A percentile compares a stretch with the other conserved stretches of the same genome.
phyloP scores from a whole-genome alignment of 1,140 invertebrate species.

The Heliothis subflexa region DNA sequence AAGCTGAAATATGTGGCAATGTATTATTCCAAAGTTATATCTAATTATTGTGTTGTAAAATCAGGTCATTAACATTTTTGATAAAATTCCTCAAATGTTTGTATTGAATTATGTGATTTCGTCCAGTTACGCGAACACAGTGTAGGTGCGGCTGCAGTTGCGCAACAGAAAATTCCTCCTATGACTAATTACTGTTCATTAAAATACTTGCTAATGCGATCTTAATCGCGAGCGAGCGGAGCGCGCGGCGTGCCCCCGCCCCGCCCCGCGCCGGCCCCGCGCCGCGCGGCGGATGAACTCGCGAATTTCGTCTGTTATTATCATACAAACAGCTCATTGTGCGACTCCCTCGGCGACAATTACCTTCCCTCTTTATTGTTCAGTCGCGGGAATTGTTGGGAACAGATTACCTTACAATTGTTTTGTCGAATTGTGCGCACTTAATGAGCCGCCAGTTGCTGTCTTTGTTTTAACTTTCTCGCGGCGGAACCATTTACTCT shows the following conservation, averaged over 20 bases:
- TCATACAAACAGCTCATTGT: conserved; percentile 31
- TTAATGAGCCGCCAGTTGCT: conserved; percentile 33
- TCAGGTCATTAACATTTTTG: conserved; percentile 40
- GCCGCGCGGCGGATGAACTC: conserved; percentile 18
- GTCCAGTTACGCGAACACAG: conserved; percentile 3
- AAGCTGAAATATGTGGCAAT: conserved; percentile 23
- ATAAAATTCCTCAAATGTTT: conserved; percentile 29
- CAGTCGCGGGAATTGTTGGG: neutral
- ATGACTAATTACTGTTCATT: conserved; percentile 44
- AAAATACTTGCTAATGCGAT: conserved; percentile 44
- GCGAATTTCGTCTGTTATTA: neutral
- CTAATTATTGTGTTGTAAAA: conserved; percentile 41
- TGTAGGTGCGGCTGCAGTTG: conserved; percentile 1
- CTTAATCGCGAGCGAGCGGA: conserved; percentile 15
- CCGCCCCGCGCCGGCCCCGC: neutral
- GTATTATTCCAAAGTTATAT: conserved; percentile 25
- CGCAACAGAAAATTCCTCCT: conserved; percentile 27
- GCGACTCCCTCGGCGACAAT: conserved; percentile 33
- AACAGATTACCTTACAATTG: conserved; percentile 35
- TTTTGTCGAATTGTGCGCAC: conserved; percentile 19
- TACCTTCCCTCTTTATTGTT: conserved; percentile 43
- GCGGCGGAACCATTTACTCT: neutral
- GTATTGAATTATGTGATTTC: conserved; percentile 30
- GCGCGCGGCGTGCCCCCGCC: neutral
- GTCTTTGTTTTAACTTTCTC: conserved; percentile 16